Evolutionary conservation across 1,140 invertebrate species (phyloP).

Genomic region (Tetraneura akinire): DNA sequence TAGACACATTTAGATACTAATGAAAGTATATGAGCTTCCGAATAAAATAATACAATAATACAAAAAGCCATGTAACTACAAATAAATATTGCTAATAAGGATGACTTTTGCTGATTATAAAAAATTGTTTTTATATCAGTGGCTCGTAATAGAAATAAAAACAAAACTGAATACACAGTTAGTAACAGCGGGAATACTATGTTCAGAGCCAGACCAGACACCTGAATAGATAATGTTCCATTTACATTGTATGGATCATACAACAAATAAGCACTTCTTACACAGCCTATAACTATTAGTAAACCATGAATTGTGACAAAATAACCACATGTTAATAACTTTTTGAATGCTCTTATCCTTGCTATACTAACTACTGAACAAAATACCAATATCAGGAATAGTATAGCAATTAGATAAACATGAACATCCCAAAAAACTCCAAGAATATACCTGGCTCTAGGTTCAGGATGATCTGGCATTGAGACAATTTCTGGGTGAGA

Average conservation of each 20-base stretch:
- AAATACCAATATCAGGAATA: conserved; percentile 78
- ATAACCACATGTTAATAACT: conserved; percentile 78
- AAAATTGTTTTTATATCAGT: conserved; percentile 62
- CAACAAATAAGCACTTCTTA: conserved; percentile 82
- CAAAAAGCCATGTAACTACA: conserved; percentile 73
- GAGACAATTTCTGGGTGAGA: conserved; percentile 52
- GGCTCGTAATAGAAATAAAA: conserved; percentile 78
- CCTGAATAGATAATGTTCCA: conserved; percentile 72
- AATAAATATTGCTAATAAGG: conserved; percentile 65
- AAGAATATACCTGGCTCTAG: conserved; percentile 55
- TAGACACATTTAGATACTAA: conserved; percentile 81
- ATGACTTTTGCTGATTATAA: conserved; percentile 63
- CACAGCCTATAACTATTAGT: conserved; percentile 75
- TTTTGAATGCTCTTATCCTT: conserved; percentile 76
- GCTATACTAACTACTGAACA: conserved; percentile 82
- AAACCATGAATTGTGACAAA: conserved; percentile 81
- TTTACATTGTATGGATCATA: conserved; percentile 87
- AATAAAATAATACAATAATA: conserved; percentile 74
- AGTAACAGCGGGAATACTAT: conserved; percentile 81
- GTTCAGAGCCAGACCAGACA: conserved; percentile 80
- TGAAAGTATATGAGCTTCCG: conserved; percentile 66
- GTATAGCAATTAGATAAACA: conserved; percentile 78
- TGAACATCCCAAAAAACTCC: conserved; percentile 85
- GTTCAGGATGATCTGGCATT: conserved; percentile 55
- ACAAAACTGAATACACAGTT: conserved; percentile 80